A percentile compares a stretch with the other conserved stretches of the same genome.
phyloP scores from a whole-genome alignment of 2,888 invertebrate species.

The Drosophila picticornis region DNA sequence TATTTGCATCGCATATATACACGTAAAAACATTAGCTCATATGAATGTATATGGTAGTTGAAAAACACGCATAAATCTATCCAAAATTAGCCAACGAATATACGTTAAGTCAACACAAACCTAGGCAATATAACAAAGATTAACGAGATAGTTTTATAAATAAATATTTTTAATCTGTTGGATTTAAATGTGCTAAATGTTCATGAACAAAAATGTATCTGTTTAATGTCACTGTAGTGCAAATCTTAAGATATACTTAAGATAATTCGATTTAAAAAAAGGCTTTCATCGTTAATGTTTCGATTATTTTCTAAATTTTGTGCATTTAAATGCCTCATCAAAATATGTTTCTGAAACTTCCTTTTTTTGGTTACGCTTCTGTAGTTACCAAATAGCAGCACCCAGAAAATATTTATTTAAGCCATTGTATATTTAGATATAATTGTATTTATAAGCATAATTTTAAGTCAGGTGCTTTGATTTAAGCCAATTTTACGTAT shows the following conservation, averaged over 20 bases:
- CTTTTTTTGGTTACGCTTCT: constrained; percentile 31
- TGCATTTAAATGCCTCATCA: neutral
- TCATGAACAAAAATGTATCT: neutral
- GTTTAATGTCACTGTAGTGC: neutral
- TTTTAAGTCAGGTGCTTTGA: constrained; percentile 76
- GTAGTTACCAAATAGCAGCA: constrained; percentile 34
- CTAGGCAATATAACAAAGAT: constrained; percentile 52
- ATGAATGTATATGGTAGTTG: constrained; percentile 64
- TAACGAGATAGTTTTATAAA: constrained; percentile 7
- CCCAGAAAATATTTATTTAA: constrained; percentile 31
- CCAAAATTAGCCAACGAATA: constrained; percentile 78
- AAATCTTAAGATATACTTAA: neutral
- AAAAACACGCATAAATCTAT: constrained; percentile 80
- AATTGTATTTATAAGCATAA: constrained; percentile 47
- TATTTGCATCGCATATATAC: constrained; percentile 45
- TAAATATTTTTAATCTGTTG: neutral
- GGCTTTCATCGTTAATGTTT: neutral
- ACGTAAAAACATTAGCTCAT: constrained; percentile 23
- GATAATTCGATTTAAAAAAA: neutral
- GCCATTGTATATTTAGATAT: constrained; percentile 46
- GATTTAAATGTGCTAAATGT: constrained; percentile 1
- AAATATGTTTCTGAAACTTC: neutral
- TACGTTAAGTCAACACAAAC: constrained; percentile 46
- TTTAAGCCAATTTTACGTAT: constrained; percentile 75
- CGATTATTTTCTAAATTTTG: neutral